Evolutionary conservation across 2,797 vertebrate genomes (phyloP), one percentile per base, ranked within the genome.

Genomic region (Vultur gryphus): DNA sequence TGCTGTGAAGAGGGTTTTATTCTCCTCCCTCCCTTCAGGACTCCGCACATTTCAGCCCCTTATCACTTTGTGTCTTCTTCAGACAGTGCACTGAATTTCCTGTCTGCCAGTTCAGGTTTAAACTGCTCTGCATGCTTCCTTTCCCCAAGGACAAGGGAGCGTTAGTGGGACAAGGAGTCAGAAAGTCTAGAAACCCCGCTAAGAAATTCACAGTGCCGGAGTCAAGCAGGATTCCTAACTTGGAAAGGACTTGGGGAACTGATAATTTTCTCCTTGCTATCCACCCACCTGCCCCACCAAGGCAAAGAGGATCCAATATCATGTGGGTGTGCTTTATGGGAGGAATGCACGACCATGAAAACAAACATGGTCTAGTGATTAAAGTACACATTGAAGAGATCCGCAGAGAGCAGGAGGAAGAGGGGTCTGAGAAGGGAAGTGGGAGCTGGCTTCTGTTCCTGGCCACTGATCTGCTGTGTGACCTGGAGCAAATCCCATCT

Each of bases 401-500:
- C 52, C 1, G 1, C 54, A 23, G 78, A 11, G 70, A 75, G 71
- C 54, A 14, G 84, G 89, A 72, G 67, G 35, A 95, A 18, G 85
- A 91, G 59, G 70, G 41, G 82, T 66, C 92, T 97, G 95, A 87
- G 96, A 96, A 95, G 94, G 94, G 94, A 95, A 93, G 81, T 95
- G 93, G 93, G 78, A 93, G 93, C 93, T 93, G 92, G 92, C 84
- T 95, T n/a, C 96, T 93, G 93, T 95, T 95, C 93, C 96, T 91
- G 92, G 88, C 95, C 94, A 29, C 54, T 88, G 95, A 57, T 76
- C 77, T 21, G 77, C 89, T 71, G 21, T 48, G 84, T 93, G 95
- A 92, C 94, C 92, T 95, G 94, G 90, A 94, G 76, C 95, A 66
- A 82, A 95, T 93, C 95, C 96, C 94, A 86, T 71, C 90, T 77